Percentiles rank a stretch among this genome's conserved stretches.
Evolutionary conservation across 2,113 vertebrate genomes (phyloP).

Genomic region (Struthidea cinerea): DNA sequence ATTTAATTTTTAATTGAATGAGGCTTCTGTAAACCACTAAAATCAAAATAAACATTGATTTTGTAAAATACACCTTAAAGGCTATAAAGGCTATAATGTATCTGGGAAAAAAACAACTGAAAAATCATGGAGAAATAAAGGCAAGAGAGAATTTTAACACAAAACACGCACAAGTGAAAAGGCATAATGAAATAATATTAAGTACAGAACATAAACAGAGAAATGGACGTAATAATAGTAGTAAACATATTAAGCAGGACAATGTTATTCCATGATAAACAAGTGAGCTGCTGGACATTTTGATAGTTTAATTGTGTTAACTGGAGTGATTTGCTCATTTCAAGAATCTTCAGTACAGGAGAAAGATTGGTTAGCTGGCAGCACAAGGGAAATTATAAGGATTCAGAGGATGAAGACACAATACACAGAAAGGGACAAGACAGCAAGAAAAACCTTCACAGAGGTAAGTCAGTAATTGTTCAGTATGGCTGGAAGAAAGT

Average conservation of each 20-base stretch:
- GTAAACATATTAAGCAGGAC: neutral
- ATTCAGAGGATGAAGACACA: neutral
- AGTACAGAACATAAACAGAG: neutral
- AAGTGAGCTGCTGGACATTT: neutral
- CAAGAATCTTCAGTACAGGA: neutral
- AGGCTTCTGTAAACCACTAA: neutral
- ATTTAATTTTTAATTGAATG: conserved; percentile 8
- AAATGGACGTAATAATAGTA: neutral
- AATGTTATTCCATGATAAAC: neutral
- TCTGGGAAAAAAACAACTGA: neutral
- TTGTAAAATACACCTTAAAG: neutral
- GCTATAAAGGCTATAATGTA: neutral
- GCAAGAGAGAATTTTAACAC: neutral
- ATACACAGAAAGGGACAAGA: neutral
- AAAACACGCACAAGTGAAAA: neutral
- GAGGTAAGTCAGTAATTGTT: neutral
- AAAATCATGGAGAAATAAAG: neutral
- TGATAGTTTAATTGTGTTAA: neutral
- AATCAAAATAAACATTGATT: neutral
- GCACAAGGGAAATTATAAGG: neutral
- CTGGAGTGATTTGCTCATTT: neutral
- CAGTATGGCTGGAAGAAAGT: neutral
- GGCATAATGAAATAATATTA: neutral
- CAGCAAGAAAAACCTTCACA: neutral
- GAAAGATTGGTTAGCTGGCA: neutral